Percentiles rank a stretch among this genome's conserved stretches.
Evolutionary conservation across 2,113 vertebrate species (phyloP).

Genomic region (Cryptotis parvus): DNA sequence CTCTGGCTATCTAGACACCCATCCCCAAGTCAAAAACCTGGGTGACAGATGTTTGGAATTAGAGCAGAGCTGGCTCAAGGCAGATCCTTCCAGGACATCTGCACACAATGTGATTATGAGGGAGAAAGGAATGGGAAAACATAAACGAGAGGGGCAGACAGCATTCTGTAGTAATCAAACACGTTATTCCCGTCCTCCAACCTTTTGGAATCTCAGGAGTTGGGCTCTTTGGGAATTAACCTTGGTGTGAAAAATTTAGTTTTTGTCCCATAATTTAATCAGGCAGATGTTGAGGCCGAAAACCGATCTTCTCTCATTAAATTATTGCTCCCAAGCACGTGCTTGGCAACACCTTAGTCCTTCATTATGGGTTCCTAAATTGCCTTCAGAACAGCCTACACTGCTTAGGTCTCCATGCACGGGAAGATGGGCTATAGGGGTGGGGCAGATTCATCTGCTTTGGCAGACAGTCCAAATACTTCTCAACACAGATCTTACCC

Average conservation of each 20-base stretch:
- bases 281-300: constrained; percentile 64
- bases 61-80: constrained; percentile 15
- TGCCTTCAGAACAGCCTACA: not conserved
- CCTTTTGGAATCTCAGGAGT: constrained; percentile 55
- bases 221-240: constrained; percentile 58
- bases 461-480: not conserved
- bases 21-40: constrained; percentile 60
- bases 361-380: not conserved
- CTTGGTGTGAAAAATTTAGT: constrained; percentile 20
- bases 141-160: constrained; percentile 2
- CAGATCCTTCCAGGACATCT: constrained; percentile 48
- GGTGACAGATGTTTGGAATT: constrained; percentile 54
- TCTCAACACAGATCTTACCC: not conserved
- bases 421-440: not conserved
- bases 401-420: not conserved
- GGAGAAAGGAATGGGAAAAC: not conserved
- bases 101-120: constrained; percentile 40
- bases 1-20: constrained; percentile 16
- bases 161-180: constrained; percentile 57
- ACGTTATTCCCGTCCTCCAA: not conserved
- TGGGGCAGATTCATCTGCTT: not conserved
- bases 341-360: constrained; percentile 36
- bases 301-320: constrained; percentile 64
- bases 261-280: constrained; percentile 57
- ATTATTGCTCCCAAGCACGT: not conserved